Percentiles rank a stretch among this genome's conserved stretches.
These are phyloP conservation scores for Acrobasis suavella DNA, from an alignment of 2,888 invertebrate genomes.

Conservation along the genomic window DNA sequence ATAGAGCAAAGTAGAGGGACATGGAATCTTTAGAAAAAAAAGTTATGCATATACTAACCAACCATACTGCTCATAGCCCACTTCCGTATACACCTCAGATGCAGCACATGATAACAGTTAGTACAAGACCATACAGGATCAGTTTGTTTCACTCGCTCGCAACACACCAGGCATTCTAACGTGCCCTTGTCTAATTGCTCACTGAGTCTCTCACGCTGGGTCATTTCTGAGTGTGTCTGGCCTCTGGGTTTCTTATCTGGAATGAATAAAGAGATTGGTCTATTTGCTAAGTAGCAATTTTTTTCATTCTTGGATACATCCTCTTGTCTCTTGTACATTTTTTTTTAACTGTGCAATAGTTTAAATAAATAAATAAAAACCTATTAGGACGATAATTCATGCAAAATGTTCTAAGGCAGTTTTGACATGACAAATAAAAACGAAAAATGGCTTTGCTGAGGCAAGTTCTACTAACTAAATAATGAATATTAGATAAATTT, in stretches of 20 bases:
- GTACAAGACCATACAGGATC: conserved; percentile 95
- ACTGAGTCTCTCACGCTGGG: conserved; percentile 91
- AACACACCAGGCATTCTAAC: conserved; percentile 97
- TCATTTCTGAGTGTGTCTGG: conserved; percentile 79
- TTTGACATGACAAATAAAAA: conserved; percentile 2
- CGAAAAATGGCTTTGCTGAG: not conserved
- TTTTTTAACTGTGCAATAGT: too few relatives aligned
- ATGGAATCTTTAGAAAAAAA: not conserved
- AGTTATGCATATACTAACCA: conserved; percentile 60
- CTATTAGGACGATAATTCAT: not conserved
- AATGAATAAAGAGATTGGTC: not conserved
- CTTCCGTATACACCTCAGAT: conserved; percentile 93
- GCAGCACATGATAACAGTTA: conserved; percentile 96
- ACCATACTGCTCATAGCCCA: conserved; percentile 94
- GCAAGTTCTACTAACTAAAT: too few relatives aligned
- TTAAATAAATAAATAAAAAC: too few relatives aligned
- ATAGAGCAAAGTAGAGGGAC: too few relatives aligned
- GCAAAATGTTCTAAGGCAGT: not conserved
- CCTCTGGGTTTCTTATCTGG: conserved; percentile 11
- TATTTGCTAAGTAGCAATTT: not conserved
- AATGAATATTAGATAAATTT: too few relatives aligned
- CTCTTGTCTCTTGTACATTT: too few relatives aligned
- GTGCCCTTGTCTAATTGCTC: conserved; percentile 91
- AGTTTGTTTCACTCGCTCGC: conserved; percentile 90
- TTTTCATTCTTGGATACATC: not conserved